Percentiles rank a stretch among this genome's conserved stretches.
Conservation (phyloP, 2,797 vertebrate genomes). For the Rallus crepitans region DNA sequence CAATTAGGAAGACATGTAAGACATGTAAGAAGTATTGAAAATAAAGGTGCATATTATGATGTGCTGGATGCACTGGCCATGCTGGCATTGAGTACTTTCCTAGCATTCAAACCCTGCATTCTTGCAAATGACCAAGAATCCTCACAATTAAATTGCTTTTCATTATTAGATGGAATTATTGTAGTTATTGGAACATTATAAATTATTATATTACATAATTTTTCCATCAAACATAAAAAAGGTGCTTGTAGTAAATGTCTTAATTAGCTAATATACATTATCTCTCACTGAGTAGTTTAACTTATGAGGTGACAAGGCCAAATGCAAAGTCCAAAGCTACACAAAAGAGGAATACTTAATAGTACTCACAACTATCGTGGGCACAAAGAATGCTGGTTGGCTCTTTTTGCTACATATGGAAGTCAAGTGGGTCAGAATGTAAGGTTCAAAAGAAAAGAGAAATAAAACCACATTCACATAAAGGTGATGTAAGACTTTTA, state of each 20-base stretch:
- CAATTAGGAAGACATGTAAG: background rate
- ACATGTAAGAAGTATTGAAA: background rate
- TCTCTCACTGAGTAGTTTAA: background rate
- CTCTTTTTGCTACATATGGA: background rate
- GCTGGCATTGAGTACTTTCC: background rate
- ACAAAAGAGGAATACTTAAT: background rate
- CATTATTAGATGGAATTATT: background rate
- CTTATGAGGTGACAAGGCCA: background rate
- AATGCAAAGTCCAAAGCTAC: background rate
- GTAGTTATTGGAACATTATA: background rate
- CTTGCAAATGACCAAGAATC: background rate
- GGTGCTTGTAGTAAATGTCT: background rate
- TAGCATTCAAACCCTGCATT: background rate
- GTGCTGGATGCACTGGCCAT: background rate
- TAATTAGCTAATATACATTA: background rate
- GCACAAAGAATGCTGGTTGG: background rate
- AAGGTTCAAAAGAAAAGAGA: background rate
- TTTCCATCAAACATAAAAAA: background rate
- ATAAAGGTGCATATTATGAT: background rate
- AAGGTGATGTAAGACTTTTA: background rate
- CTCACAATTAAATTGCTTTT: background rate
- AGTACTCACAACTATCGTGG: too few relatives aligned
- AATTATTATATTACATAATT: background rate
- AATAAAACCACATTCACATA: background rate
- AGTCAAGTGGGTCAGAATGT: background rate